A percentile compares a stretch with the other conserved stretches of the same genome.
Conservation (phyloP, 2,888 invertebrate genomes). For the Drosophila acutilabella region DNA sequence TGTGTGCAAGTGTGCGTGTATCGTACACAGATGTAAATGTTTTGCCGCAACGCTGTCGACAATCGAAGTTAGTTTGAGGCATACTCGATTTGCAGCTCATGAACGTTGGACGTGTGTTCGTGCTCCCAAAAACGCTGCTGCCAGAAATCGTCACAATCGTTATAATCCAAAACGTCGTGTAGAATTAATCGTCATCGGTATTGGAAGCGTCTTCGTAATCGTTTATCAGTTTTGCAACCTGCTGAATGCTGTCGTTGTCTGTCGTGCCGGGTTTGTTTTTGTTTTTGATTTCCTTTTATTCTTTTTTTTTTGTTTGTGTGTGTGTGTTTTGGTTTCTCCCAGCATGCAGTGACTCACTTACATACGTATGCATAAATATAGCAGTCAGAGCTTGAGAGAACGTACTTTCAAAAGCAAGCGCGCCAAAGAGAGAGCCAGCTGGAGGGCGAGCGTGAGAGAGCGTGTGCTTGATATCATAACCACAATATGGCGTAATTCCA, state of each 20-base stretch:
- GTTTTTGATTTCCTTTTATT: constrained; percentile 3
- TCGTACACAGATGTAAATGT: constrained; percentile 45
- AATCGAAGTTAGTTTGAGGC: constrained; percentile 55
- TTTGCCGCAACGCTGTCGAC: constrained; percentile 41
- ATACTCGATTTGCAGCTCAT: constrained; percentile 67
- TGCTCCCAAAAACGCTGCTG: constrained; percentile 23
- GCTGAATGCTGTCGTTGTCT: constrained; percentile 44
- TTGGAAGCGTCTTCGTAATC: constrained; percentile 2
- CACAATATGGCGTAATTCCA: constrained; percentile 48
- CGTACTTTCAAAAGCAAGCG: not conserved
- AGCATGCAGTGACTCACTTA: constrained; percentile 34
- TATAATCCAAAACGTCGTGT: not conserved
- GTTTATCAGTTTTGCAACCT: constrained; percentile 31
- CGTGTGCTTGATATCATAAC: not conserved
- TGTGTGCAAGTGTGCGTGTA: constrained; percentile 29
- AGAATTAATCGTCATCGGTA: not conserved
- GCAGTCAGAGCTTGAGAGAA: constrained; percentile 20
- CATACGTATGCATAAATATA: not conserved
- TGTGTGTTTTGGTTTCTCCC: constrained; percentile 38
- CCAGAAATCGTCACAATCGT: constrained; percentile 19
- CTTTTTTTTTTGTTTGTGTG: constrained; percentile 1
- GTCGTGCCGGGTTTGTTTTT: constrained; percentile 47
- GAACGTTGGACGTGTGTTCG: constrained; percentile 66
- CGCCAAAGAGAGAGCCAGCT: not conserved
- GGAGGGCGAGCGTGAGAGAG: not conserved